Evolutionary conservation across 2,888 invertebrate genomes (phyloP).

Genomic region (Andrena praecox): DNA sequence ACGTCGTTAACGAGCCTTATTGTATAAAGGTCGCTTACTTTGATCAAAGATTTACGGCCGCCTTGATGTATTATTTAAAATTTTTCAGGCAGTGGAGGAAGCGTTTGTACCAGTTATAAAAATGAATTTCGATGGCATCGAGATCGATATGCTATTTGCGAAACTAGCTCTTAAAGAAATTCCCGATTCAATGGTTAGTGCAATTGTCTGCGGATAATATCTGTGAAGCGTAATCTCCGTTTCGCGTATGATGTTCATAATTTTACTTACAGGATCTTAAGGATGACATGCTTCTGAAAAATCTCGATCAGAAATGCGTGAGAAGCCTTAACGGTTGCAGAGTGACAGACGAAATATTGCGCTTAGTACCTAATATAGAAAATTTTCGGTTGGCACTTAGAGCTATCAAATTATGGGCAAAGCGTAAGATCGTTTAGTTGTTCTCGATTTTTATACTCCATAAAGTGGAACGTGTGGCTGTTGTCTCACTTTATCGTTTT

Average conservation of each 20-base stretch:
- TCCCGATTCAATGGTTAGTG: conserved; percentile 89
- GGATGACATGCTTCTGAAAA: conserved; percentile 96
- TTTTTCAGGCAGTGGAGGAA: conserved; percentile 95
- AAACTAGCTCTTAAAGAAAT: conserved; percentile 97
- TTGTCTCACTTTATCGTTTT: conserved; percentile 56
- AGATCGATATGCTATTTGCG: conserved; percentile 99
- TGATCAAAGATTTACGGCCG: not conserved
- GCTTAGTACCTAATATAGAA: conserved; percentile 97
- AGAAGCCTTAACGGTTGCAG: conserved; percentile 98
- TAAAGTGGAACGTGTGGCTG: not conserved
- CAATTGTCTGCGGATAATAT: not conserved
- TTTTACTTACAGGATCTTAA: conserved; percentile 89
- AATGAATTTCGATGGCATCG: conserved; percentile 99
- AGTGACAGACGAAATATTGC: conserved; percentile 99
- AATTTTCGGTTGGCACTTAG: conserved; percentile 97
- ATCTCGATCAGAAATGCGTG: conserved; percentile 98
- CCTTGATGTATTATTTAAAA: conserved; percentile 47
- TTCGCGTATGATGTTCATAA: not conserved
- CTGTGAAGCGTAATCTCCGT: not conserved
- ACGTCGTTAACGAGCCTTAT: not conserved
- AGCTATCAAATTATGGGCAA: conserved; percentile 99
- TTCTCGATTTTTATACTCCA: not conserved
- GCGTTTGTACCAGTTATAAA: conserved; percentile 99
- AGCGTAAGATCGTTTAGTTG: conserved; percentile 89
- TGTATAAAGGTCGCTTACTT: not conserved